Conservation (phyloP, 2,113 vertebrate species). For the Lophius piscatorius region DNA sequence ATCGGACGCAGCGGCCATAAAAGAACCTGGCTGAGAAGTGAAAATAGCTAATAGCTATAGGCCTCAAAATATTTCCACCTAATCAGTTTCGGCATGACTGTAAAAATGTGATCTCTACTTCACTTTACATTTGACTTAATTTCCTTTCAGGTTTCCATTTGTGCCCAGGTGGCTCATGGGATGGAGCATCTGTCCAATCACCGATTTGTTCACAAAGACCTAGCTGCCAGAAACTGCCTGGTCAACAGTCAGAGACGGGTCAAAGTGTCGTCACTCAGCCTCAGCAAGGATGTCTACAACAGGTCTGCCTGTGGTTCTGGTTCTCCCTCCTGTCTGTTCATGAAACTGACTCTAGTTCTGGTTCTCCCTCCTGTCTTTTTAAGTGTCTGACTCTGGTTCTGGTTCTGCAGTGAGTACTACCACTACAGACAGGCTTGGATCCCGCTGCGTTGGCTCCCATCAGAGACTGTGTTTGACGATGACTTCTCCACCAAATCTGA, state of each 20-base stretch:
- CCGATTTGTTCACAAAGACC: slow-evolving; percentile 94
- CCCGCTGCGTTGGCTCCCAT: slow-evolving; percentile 95
- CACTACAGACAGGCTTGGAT: slow-evolving; percentile 96
- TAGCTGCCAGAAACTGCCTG: slow-evolving; percentile 94
- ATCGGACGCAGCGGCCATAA: no score
- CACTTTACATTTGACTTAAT: neutral
- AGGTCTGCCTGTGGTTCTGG: slow-evolving; percentile 75
- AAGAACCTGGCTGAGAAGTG: no score
- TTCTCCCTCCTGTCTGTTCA: neutral
- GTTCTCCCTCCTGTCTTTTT: neutral
- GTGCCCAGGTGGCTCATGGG: slow-evolving; percentile 92
- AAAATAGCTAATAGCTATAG: no score
- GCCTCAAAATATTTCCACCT: no score
- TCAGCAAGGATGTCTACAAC: slow-evolving; percentile 98
- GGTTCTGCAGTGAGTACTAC: slow-evolving; percentile 89
- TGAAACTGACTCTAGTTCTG: neutral
- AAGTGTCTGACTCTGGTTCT: neutral
- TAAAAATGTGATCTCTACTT: neutral
- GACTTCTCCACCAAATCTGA: slow-evolving; percentile 98
- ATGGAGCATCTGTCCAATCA: slow-evolving; percentile 97
- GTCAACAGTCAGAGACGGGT: slow-evolving; percentile 91
- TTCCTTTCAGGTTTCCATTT: slow-evolving; percentile 86
- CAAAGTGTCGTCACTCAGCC: slow-evolving; percentile 91
- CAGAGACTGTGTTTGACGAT: slow-evolving; percentile 91
- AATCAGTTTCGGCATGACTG: no score